A percentile compares a stretch with the other conserved stretches of the same genome.
Conservation (phyloP, 2,888 invertebrate genomes). For the Acrocyrtus sp. region DNA sequence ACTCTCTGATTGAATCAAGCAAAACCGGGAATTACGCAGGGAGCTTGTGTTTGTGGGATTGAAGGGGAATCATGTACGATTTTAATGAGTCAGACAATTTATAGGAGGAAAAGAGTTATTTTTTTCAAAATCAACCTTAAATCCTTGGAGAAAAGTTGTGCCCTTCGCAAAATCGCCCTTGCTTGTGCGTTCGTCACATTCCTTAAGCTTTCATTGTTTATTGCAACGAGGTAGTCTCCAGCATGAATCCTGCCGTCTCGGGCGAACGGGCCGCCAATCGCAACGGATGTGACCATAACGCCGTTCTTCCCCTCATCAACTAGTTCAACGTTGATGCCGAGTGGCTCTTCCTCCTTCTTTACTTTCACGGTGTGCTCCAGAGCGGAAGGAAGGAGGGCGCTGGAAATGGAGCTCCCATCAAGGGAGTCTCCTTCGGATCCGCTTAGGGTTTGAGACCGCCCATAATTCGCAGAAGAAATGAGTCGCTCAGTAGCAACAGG, state of each 20-base stretch:
- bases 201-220: constrained; percentile 72
- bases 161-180: constrained; percentile 70
- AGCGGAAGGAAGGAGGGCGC: constrained; percentile 67
- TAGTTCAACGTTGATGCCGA: constrained; percentile 72
- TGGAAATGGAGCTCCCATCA: constrained; percentile 29
- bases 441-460: constrained; percentile 18
- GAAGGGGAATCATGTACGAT: too few relatives aligned
- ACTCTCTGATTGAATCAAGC: too few relatives aligned
- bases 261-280: constrained; percentile 70
- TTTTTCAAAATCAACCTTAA: constrained; percentile 67
- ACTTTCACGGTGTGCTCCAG: constrained; percentile 71
- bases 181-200: constrained; percentile 72
- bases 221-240: constrained; percentile 71
- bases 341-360: constrained; percentile 70
- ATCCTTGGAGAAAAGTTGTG: constrained; percentile 71
- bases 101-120: too few relatives aligned
- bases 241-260: constrained; percentile 71
- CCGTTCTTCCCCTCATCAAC: constrained; percentile 72
- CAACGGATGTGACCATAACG: constrained; percentile 66
- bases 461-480: constrained; percentile 58
- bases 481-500: constrained; percentile 65
- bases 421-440: constrained; percentile 24
- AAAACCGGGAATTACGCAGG: too few relatives aligned
- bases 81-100: too few relatives aligned
- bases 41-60: too few relatives aligned